Percentiles rank a stretch among this genome's conserved stretches.
Evolutionary conservation across 2,888 invertebrate species (phyloP).

Genomic region (Antheraea assamensis): DNA sequence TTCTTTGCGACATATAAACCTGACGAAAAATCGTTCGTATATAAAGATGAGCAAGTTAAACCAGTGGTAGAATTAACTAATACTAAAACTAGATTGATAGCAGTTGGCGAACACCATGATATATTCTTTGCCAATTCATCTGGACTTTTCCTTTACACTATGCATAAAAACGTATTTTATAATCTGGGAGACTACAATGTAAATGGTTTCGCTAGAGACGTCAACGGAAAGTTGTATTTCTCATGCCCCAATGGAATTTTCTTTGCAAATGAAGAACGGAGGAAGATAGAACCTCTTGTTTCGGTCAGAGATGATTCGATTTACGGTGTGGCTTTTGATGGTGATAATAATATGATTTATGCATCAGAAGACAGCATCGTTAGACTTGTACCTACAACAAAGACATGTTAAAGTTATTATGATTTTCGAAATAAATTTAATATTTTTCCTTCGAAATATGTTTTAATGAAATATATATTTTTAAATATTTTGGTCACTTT

Average conservation of each 20-base stretch:
- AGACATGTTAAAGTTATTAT: conserved; percentile 26
- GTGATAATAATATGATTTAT: conserved; percentile 43
- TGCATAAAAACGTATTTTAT: conserved; percentile 19
- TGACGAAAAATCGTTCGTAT: conserved; percentile 41
- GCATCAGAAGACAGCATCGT: conserved; percentile 38
- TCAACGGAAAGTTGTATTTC: conserved; percentile 42
- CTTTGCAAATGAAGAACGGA: conserved; percentile 28
- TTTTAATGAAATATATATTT: neutral
- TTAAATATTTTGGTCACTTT: neutral
- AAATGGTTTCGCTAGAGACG: conserved; percentile 44
- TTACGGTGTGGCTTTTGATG: conserved; percentile 42
- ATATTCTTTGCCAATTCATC: conserved; percentile 46
- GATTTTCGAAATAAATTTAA: neutral
- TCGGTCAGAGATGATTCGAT: conserved; percentile 31
- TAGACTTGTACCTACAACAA: conserved; percentile 37
- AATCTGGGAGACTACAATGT: conserved; percentile 31
- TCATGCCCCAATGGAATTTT: conserved; percentile 42
- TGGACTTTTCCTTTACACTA: conserved; percentile 42
- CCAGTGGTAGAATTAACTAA: conserved; percentile 38
- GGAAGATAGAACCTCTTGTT: conserved; percentile 28
- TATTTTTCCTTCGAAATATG: neutral
- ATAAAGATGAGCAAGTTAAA: conserved; percentile 32
- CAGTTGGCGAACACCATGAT: conserved; percentile 39
- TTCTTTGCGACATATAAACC: conserved; percentile 58
- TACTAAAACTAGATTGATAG: conserved; percentile 40